Base-by-base conservation (phyloP, 2,113 vertebrate genomes). In the Phrynocephalus versicolor region DNA sequence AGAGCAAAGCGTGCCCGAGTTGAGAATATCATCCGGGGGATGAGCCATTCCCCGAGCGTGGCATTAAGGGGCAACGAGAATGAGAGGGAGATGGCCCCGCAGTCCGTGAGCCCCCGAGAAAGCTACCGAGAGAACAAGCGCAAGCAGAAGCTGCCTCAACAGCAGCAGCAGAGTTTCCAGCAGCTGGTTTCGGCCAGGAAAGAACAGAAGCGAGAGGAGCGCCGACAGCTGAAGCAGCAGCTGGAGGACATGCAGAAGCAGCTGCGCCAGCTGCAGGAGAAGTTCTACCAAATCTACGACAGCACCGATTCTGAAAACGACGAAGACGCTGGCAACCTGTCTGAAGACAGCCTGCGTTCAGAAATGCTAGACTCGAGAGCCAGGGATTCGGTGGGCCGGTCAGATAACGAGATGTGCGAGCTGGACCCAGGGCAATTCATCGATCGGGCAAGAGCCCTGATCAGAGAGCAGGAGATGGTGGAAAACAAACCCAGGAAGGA, bases 181-280 rank as follows among this genome's bases (percentile, higher is more conserved):
- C 98, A 99, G 96, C 97, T 99, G 95, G 97, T 99, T 93, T 98
- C 98, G 3, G 98, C 98, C 1, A 96, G 98, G 89, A 98, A 99
- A 93, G 98, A 98, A 93, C 98, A 99, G 95, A 97, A 98, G 90
- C 97, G 98, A 88, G 98, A 99, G 92, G 98, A 99, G 95, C 97
- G 98, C 75, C 95, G 98, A 90, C 99, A 99, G 96, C 98, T 99
- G 95, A 99, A 99, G 90, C 97, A 99, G 93, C 99, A 99, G 93
- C 97, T 99, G 95, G 98, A 99, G 92, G 98, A 99, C 97, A 99
- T 99, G 98, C 99, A 99, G 97, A 99, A 99, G 92, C 99, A 99
- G 96, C 97, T 99, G 91, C 98, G 99, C 83, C 99, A 99, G 94
- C 98, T 99, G 94, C 99, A 99, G 96, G 99, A 99, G 88, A 99